Conservation (phyloP, 2,888 invertebrate genomes). For the Strigamia transsilvanica region DNA sequence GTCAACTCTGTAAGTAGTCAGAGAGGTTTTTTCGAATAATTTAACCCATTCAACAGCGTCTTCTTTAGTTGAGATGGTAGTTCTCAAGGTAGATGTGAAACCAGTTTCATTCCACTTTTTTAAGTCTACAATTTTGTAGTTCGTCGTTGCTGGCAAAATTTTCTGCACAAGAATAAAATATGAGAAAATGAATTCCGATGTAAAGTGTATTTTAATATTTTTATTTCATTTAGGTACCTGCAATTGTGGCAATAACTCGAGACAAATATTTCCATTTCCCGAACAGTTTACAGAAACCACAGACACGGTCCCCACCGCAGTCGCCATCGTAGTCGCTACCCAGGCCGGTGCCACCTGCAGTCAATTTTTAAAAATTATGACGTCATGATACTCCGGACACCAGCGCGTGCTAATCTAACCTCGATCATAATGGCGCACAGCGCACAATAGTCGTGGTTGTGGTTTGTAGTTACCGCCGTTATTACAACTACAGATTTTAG, state of each 20-base stretch:
- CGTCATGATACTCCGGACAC: too few relatives aligned
- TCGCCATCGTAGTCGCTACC: neutral
- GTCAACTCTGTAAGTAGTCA: constrained; percentile 9
- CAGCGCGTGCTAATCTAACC: too few relatives aligned
- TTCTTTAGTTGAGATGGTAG: neutral
- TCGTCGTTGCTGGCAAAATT: neutral
- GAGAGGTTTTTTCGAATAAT: neutral
- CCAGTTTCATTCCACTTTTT: constrained; percentile 20
- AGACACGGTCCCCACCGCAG: neutral
- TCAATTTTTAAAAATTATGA: too few relatives aligned
- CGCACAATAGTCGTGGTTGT: too few relatives aligned
- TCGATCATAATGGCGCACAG: too few relatives aligned
- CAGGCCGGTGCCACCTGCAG: too few relatives aligned
- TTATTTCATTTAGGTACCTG: neutral
- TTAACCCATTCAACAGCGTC: constrained; percentile 28
- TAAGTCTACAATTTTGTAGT: neutral
- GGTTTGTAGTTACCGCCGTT: too few relatives aligned
- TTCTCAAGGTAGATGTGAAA: neutral
- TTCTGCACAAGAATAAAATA: neutral
- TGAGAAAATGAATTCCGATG: too few relatives aligned
- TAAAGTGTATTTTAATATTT: neutral
- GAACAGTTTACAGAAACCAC: neutral
- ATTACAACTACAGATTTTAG: too few relatives aligned
- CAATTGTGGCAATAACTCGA: neutral
- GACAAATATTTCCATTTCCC: neutral